These are phyloP conservation scores for Drosophila teissieri DNA, from an alignment of 1,140 invertebrate species.

Conservation along the genomic window DNA sequence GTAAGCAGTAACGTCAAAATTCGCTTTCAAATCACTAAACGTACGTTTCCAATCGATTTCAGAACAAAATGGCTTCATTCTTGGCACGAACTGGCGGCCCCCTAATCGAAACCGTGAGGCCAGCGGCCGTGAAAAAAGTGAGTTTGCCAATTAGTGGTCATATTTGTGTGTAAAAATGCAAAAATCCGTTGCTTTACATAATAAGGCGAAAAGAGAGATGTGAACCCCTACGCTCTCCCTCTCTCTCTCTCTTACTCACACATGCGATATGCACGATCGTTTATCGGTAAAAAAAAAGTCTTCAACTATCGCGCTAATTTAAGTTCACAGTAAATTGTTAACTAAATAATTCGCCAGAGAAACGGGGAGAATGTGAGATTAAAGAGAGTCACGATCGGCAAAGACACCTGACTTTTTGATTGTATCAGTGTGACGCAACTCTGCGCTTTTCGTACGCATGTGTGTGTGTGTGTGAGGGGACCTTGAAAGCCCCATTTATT, in stretches of 20 bases:
- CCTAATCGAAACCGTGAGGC: constrained; percentile 65
- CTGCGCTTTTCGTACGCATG: constrained; percentile 3
- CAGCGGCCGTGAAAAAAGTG: constrained; percentile 69
- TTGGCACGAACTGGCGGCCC: constrained; percentile 70
- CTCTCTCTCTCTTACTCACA: not conserved
- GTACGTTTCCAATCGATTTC: not conserved
- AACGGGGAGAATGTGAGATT: not conserved
- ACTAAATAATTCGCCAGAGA: not conserved
- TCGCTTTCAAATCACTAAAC: not conserved
- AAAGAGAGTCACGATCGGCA: constrained; percentile 33
- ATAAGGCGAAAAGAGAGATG: constrained; percentile 63
- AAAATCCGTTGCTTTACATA: constrained; percentile 72
- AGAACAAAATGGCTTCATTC: constrained; percentile 76
- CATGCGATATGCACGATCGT: constrained; percentile 14
- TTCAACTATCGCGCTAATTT: not conserved
- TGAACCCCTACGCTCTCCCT: not conserved
- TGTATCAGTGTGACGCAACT: constrained; percentile 59
- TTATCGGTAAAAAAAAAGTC: constrained; percentile 2
- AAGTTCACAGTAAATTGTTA: constrained; percentile 5
- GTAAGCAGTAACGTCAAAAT: constrained; percentile 31
- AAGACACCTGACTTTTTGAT: constrained; percentile 64
- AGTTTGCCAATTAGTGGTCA: constrained; percentile 32
- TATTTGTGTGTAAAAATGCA: constrained; percentile 21
- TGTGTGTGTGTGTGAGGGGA: constrained; percentile 36
- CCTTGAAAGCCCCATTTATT: constrained; percentile 59